Evolutionary conservation across 2,888 invertebrate genomes (phyloP), one percentile per base, ranked within the genome.

Genomic region (Tridacna crocea): DNA sequence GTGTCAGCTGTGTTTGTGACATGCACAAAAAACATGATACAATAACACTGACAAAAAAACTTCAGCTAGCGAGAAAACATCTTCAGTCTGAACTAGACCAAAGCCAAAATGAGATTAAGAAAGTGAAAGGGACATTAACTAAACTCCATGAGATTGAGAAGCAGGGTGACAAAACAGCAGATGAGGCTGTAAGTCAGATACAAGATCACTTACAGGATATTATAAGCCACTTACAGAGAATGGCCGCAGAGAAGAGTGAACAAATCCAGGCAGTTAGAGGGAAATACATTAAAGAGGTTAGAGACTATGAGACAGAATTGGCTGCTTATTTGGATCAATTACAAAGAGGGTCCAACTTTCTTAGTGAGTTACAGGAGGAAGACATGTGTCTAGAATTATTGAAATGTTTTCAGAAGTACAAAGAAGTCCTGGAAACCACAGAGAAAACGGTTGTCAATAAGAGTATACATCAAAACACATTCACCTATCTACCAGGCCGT

Each of bases 321-420:
- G 70, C 87, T 2, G 61, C 58, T 10, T 88, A 87, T 75, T 68
- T 85, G 8, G 85, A 88, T 46, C 86, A 90, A 46, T 70, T 90
- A 22, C 87, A 89, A 36, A 79, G 88, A 11, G 92, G 90, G 8
- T 2, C 87, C 26, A 75, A 80, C 12, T 92, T 91, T 79, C 85
- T 92, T 8, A 88, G 87, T 55, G 91, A 91, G 36, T 82, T 92
- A 0, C 90, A 91, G 61, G 90, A 91, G 48, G 90, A 89, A 55
- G 92, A 92, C 65, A 88, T 92, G 75, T 90, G 91, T 78, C 80
- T 92, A 61, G 92, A 92, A 82, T 84, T 90, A 26, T 36, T 91
- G 12, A 88, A 90, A 27, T 85, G 89, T 60, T 89, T 84, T 27
- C 80, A 82, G 19, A 88, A 85, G 27, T 89, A 87, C 77, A 83